Percentiles rank a stretch among this genome's conserved stretches.
These are phyloP conservation scores for Furnarius figulus DNA, from an alignment of 2,113 vertebrate species.

Conservation along the genomic window DNA sequence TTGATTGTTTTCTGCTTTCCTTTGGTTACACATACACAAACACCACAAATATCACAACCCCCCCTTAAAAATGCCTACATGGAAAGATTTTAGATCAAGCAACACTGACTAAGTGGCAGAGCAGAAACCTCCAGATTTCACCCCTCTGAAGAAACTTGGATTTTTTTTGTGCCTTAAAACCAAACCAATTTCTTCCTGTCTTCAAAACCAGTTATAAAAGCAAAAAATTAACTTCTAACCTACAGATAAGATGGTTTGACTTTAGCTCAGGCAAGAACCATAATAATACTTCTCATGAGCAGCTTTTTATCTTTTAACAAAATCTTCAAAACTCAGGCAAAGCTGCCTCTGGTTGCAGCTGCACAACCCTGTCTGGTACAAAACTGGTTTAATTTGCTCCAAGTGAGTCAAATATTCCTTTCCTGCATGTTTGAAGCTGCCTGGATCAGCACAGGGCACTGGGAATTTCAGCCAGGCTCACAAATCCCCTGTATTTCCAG, in stretches of 20 bases:
- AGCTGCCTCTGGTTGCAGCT: neutral
- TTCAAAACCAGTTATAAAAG: neutral
- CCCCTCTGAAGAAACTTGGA: neutral
- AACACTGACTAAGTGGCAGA: neutral
- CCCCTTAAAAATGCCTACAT: accelerated
- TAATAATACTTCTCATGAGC: neutral
- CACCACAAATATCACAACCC: neutral
- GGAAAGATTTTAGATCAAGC: neutral
- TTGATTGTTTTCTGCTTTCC: neutral
- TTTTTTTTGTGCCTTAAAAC: neutral
- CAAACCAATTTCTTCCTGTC: neutral
- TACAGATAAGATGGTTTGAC: neutral
- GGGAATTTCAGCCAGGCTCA: neutral
- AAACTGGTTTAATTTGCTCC: neutral
- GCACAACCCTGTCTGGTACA: neutral
- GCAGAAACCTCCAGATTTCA: neutral
- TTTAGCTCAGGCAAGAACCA: neutral
- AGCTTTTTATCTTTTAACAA: neutral
- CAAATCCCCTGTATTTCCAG: neutral
- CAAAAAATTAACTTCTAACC: neutral
- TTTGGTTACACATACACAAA: neutral
- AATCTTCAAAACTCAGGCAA: neutral
- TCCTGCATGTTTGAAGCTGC: neutral
- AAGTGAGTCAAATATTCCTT: neutral
- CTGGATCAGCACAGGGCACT: neutral